These are phyloP conservation scores for Graphium colonna DNA, from an alignment of 2,888 invertebrate species.

Conservation along the genomic window DNA sequence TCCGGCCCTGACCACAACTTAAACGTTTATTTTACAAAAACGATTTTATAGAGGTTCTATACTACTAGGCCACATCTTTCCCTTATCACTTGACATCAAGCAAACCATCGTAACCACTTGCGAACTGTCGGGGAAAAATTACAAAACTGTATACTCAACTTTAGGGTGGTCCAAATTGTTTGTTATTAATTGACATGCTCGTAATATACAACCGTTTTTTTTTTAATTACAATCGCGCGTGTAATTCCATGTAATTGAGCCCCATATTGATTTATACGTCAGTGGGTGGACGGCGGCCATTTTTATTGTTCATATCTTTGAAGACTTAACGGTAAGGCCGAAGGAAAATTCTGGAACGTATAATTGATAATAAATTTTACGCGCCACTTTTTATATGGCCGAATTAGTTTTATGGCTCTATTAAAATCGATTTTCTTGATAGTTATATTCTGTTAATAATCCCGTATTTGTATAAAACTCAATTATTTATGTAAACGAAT, in stretches of 20 bases:
- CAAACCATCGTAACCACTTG: not conserved
- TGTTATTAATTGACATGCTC: conserved; percentile 62
- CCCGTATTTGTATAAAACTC: too few species aligned
- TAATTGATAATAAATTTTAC: conserved; percentile 7
- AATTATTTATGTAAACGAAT: too few species aligned
- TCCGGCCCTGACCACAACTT: too few species aligned
- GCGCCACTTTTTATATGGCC: not conserved
- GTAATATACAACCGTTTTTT: conserved; percentile 59
- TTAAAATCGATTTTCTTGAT: too few species aligned
- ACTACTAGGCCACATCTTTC: too few species aligned
- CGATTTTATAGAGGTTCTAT: too few species aligned
- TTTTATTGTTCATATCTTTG: conserved; percentile 63
- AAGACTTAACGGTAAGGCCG: conserved; percentile 42
- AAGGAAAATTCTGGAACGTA: conserved; percentile 16
- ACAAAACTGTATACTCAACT: conserved; percentile 17
- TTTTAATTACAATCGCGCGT: conserved; percentile 50
- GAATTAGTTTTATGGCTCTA: not conserved
- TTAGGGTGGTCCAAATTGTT: conserved; percentile 65
- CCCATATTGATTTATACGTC: conserved; percentile 65
- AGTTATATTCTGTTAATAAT: too few species aligned
- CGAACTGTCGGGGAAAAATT: not conserved
- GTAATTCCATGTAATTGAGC: conserved; percentile 70
- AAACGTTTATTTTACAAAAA: too few species aligned
- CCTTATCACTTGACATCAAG: not conserved
- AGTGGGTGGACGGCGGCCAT: conserved; percentile 52